A percentile compares a stretch with the other conserved stretches of the same genome.
Conservation (phyloP, 2,113 vertebrate species). For the Diadophis punctatus region DNA sequence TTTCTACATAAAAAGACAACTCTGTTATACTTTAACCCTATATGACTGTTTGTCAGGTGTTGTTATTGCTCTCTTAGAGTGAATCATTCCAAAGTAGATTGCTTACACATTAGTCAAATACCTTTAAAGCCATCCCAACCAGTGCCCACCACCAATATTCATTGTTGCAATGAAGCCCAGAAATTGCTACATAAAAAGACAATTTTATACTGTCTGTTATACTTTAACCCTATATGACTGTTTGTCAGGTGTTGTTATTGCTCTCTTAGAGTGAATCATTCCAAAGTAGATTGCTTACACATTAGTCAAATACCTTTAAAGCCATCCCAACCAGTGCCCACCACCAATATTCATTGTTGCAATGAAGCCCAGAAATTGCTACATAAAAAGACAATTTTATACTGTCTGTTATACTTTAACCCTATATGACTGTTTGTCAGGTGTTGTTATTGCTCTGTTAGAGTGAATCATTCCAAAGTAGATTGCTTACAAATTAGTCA, state of each 20-base stretch:
- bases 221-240: too few species aligned
- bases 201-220: too few species aligned
- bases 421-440: not conserved
- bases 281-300: too few species aligned
- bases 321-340: too few species aligned
- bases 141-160: not conserved
- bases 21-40: not conserved
- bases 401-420: not conserved
- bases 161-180: not conserved
- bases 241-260: too few species aligned
- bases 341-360: too few species aligned
- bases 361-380: too few species aligned
- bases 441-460: not conserved
- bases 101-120: not conserved
- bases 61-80: not conserved
- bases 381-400: not conserved
- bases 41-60: not conserved
- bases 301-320: too few species aligned
- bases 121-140: not conserved
- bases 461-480: not conserved
- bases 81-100: not conserved
- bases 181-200: too few species aligned
- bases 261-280: too few species aligned
- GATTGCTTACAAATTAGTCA: not conserved
- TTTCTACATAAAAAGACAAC: not conserved